Percentiles rank a stretch among this genome's conserved stretches.
These are phyloP conservation scores for Pelecanus crispus DNA, from an alignment of 2,113 vertebrate species.

Conservation along the genomic window DNA sequence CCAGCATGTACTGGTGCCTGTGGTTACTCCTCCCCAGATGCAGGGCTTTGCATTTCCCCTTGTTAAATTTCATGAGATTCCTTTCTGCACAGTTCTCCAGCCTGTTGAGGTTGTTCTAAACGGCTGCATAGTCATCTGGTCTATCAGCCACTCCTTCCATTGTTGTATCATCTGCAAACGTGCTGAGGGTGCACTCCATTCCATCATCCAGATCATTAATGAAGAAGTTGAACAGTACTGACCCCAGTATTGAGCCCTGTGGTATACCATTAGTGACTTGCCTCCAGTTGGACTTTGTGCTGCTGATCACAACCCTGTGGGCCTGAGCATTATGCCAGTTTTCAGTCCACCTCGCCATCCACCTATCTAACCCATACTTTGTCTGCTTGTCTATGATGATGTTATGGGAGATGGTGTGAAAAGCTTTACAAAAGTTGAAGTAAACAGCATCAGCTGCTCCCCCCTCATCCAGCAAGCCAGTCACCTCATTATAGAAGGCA, in stretches of 20 bases:
- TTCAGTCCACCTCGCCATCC: not conserved
- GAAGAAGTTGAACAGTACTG: not conserved
- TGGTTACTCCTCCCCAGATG: not conserved
- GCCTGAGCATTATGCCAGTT: not conserved
- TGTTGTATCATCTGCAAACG: not conserved
- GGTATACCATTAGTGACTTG: not conserved
- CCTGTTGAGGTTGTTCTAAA: not conserved
- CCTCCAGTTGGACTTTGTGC: not conserved
- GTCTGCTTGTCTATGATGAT: not conserved
- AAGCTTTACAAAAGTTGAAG: not conserved
- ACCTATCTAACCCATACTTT: not conserved
- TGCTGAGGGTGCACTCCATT: not conserved
- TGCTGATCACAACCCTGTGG: not conserved
- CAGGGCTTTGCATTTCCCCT: not conserved
- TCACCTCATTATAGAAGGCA: not conserved
- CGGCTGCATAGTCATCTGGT: not conserved
- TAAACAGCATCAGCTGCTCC: not conserved
- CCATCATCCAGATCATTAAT: not conserved
- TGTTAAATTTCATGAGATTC: not conserved
- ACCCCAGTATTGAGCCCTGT: not conserved
- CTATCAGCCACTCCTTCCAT: not conserved
- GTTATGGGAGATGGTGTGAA: not conserved
- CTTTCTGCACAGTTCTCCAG: not conserved
- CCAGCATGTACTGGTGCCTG: not conserved
- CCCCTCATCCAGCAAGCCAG: not conserved